Percentiles rank a stretch among this genome's conserved stretches.
These are phyloP conservation scores for Monochamus alternatus DNA, from an alignment of 2,888 invertebrate species.

Conservation along the genomic window DNA sequence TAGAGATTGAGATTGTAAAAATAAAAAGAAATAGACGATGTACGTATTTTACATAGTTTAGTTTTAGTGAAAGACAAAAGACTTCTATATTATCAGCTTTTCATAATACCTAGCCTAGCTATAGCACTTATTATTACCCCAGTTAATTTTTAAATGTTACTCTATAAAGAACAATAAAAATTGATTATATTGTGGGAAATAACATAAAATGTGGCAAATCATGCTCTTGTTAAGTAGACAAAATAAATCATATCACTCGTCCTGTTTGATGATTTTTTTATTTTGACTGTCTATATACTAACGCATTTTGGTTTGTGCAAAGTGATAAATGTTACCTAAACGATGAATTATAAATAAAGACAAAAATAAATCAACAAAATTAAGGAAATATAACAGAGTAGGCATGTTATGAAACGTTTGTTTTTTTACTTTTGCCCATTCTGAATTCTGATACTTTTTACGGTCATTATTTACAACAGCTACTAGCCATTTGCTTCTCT, in stretches of 20 bases:
- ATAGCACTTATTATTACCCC: constrained; percentile 58
- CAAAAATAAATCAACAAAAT: background rate
- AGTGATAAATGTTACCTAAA: no score
- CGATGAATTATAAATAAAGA: background rate
- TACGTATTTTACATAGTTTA: constrained; percentile 45
- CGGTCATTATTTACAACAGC: no score
- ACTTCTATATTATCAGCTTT: constrained; percentile 56
- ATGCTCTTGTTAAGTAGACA: constrained; percentile 70
- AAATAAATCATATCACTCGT: constrained; percentile 78
- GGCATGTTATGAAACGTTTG: no score
- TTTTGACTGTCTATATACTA: constrained; percentile 13
- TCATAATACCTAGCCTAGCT: constrained; percentile 54
- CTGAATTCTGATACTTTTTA: no score
- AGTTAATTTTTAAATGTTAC: constrained; percentile 68
- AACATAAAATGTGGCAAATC: constrained; percentile 67
- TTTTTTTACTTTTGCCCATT: no score
- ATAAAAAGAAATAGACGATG: constrained; percentile 27
- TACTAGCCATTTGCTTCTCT: no score
- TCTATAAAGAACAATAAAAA: constrained; percentile 65
- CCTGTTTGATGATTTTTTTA: constrained; percentile 67
- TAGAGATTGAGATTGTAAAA: constrained; percentile 44
- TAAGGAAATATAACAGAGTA: no score
- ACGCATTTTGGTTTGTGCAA: no score
- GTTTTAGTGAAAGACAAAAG: constrained; percentile 42
- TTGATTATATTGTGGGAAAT: constrained; percentile 65